phyloP scores from a whole-genome alignment of 2,888 invertebrate genomes.

The Drosophila antonietae region DNA sequence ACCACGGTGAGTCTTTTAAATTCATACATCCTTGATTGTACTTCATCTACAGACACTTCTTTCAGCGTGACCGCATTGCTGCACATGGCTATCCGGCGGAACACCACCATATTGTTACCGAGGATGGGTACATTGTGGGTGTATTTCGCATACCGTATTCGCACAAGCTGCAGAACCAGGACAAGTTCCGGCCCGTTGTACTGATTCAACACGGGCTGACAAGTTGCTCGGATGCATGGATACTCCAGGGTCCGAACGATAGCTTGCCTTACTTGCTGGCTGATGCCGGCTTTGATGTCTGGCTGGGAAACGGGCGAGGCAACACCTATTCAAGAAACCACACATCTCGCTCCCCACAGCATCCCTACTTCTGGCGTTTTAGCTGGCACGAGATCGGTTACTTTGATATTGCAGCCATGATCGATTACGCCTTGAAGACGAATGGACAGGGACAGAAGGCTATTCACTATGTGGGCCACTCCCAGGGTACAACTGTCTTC shows the following conservation, averaged over 20 bases:
- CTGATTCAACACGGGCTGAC: conserved; percentile 86
- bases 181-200: conserved; percentile 64
- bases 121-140: conserved; percentile 77
- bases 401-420: conserved; percentile 83
- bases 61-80: conserved; percentile 81
- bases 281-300: conserved; percentile 82
- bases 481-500: conserved; percentile 79
- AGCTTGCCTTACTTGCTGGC: conserved; percentile 73
- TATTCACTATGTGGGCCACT: conserved; percentile 81
- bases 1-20: conserved; percentile 53
- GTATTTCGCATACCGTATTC: conserved; percentile 79
- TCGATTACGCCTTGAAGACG: conserved; percentile 70
- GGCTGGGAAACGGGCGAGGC: conserved; percentile 82
- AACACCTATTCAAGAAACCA: conserved; percentile 71
- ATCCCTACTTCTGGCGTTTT: conserved; percentile 73
- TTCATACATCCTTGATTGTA: rapidly evolving
- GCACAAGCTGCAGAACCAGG: conserved; percentile 64
- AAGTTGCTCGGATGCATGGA: conserved; percentile 78
- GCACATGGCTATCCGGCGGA: conserved; percentile 87
- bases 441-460: conserved; percentile 65
- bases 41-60: not conserved
- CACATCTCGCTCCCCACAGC: conserved; percentile 43
- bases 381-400: conserved; percentile 96
- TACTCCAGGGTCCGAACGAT: conserved; percentile 71
- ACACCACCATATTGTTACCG: conserved; percentile 85